Evolutionary conservation across 2,888 invertebrate genomes (phyloP), one percentile per base, ranked within the genome.

Genomic region (Agrochola lota): DNA sequence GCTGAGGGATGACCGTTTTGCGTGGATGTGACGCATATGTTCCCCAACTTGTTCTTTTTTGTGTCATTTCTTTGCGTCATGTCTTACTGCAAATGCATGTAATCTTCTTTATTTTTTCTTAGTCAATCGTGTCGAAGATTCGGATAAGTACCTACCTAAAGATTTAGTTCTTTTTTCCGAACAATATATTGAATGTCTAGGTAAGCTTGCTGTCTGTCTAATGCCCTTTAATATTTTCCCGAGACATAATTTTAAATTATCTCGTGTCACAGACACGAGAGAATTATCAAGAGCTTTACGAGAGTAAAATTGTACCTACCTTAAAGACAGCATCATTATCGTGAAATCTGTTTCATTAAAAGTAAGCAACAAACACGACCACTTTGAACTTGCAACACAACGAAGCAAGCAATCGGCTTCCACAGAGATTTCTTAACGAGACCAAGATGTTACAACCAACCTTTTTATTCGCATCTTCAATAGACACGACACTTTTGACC

Each of bases 391-490:
- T 86, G 66, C 85, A 77, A 35, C 85, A 87, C 77, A 64, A 59
- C 57, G 5, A 68, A 73, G 64, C 74, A 69, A 78, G 71, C 73
- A 78, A 71, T 72, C 76, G 78, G 67, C 72, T 57, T 82, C 62
- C 63, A 57, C 64, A 71, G 63, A 72, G 70, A 81, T 90, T 88
- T 89, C 88, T 71, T 77, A 90, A 89, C 81, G 69, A 86, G 74
- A 82, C 76, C 78, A 69, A 87, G 80, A 81, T 72, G 85, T 86
- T 84, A 83, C 85, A 87, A 83, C 77, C 75, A 84, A 60, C 55
- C 81, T 84, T 90, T 90, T 91, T 89, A 90, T 91, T 90, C 86
- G 77, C 80, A 68, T 87, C 86, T 86, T 87, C 88, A 86, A 89
- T 88, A 88, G 86, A 87, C 77, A 83, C 82, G 82, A 81, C 74